phyloP scores from a whole-genome alignment of 2,113 vertebrate genomes.

The Colinus virginianus region DNA sequence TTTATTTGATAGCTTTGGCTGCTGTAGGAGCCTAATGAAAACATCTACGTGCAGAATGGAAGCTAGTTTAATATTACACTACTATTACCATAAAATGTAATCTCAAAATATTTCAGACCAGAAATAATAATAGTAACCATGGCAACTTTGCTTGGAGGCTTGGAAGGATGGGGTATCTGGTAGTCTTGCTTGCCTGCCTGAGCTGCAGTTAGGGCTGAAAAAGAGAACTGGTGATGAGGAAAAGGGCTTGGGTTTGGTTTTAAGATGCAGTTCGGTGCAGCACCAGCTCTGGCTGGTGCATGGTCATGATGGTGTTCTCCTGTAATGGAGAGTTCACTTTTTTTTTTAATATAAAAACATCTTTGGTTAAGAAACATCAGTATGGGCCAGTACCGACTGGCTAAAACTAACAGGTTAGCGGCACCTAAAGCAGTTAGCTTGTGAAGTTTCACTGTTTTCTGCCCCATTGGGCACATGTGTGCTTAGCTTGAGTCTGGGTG shows the following conservation, averaged over 20 bases:
- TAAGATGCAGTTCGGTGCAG: too few relatives aligned
- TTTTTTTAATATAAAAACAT: not conserved
- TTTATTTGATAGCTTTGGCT: conserved; percentile 25
- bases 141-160: not conserved
- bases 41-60: not conserved
- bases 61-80: not conserved
- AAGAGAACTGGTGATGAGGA: not conserved
- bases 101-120: not conserved
- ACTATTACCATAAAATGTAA: conserved; percentile 11
- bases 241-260: not conserved
- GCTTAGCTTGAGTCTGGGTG: not conserved
- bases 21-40: not conserved
- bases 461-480: not conserved
- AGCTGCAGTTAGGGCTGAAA: not conserved
- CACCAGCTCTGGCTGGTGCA: not conserved
- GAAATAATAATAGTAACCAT: not conserved
- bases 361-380: too few relatives aligned
- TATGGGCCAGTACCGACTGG: not conserved
- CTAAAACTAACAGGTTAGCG: not conserved
- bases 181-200: not conserved
- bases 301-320: not conserved
- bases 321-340: not conserved
- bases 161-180: not conserved
- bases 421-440: not conserved
- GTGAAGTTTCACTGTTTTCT: not conserved